A percentile compares a stretch with the other conserved stretches of the same genome.
These are phyloP conservation scores for Achlya flavicornis DNA, from an alignment of 2,888 invertebrate genomes.

Conservation along the genomic window DNA sequence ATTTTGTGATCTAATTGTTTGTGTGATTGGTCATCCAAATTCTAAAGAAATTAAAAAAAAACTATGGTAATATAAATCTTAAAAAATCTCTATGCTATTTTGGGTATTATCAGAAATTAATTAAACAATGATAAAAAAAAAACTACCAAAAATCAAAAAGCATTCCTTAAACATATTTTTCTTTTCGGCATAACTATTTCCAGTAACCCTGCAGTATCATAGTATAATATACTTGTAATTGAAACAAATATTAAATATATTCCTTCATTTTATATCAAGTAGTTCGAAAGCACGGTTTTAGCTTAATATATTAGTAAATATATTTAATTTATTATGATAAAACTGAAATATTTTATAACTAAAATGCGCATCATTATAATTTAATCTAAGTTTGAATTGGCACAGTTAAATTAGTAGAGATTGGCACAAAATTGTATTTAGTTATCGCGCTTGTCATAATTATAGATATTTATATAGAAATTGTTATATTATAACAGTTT, in stretches of 20 bases:
- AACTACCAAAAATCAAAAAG: not conserved
- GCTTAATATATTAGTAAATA: conserved; percentile 36
- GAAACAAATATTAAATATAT: conserved; percentile 21
- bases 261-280: conserved; percentile 22
- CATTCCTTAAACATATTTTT: conserved; percentile 11
- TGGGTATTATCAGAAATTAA: not conserved
- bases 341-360: conserved; percentile 17
- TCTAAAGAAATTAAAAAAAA: not conserved
- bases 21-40: not conserved
- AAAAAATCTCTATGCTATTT: not conserved
- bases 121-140: not conserved
- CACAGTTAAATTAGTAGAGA: conserved; percentile 26
- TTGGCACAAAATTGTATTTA: conserved; percentile 32
- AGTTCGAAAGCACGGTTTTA: conserved; percentile 51
- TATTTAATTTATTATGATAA: conserved; percentile 31
- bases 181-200: conserved; percentile 20
- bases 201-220: conserved; percentile 31
- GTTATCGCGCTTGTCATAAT: conserved; percentile 21
- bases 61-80: too few relatives aligned
- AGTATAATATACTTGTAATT: conserved; percentile 18
- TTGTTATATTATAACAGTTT: conserved; percentile 11
- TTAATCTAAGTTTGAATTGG: conserved; percentile 7
- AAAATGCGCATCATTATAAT: conserved; percentile 16
- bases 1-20: not conserved
- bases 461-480: conserved; percentile 13